These are phyloP conservation scores for Dicrurus megarhynchus DNA, from an alignment of 2,113 vertebrate genomes.

Conservation along the genomic window DNA sequence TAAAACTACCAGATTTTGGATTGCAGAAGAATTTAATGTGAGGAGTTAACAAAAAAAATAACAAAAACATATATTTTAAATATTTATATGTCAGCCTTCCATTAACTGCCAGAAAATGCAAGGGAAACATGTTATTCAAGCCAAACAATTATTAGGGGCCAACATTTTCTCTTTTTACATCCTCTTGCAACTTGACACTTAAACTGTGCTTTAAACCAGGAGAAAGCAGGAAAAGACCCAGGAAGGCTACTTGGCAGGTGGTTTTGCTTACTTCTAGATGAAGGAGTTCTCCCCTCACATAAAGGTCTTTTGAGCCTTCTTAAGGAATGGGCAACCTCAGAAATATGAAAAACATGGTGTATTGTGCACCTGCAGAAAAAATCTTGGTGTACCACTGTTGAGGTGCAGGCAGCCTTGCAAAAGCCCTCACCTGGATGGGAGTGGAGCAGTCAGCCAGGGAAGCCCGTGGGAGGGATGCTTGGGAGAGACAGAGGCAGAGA, in stretches of 20 bases:
- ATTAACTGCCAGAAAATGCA: neutral
- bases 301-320: neutral
- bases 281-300: neutral
- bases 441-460: neutral
- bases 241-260: neutral
- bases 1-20: neutral
- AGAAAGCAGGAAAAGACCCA: neutral
- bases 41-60: neutral
- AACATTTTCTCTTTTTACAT: neutral
- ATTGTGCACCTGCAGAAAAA: neutral
- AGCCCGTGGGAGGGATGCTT: rapidly evolving
- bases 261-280: neutral
- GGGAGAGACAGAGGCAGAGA: neutral
- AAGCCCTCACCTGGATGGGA: neutral
- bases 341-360: neutral
- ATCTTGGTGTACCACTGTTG: neutral
- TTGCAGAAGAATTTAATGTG: neutral
- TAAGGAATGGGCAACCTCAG: neutral
- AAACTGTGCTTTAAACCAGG: neutral
- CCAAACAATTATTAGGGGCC: neutral
- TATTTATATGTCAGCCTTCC: neutral
- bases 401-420: neutral
- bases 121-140: neutral
- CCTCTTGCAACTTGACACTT: neutral
- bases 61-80: neutral